These are phyloP conservation scores for Poeciliopsis turneri DNA, from an alignment of 2,797 vertebrate genomes.

Conservation along the genomic window DNA sequence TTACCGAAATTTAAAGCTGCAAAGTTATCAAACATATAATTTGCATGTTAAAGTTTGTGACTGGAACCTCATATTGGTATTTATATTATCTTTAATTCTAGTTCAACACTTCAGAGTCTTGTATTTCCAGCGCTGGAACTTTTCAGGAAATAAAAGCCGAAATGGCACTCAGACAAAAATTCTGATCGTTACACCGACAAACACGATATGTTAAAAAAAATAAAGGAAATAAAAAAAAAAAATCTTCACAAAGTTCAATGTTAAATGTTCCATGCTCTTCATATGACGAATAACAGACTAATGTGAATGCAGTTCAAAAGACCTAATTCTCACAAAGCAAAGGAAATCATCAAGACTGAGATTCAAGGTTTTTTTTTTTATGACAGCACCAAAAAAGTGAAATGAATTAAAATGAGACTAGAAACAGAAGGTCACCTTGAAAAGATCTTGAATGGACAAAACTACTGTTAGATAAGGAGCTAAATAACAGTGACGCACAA, in stretches of 20 bases:
- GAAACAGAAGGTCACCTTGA: constrained; percentile 11
- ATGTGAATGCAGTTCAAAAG: not conserved
- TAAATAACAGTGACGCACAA: constrained; percentile 53
- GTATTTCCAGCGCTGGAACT: not conserved
- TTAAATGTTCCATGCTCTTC: not conserved
- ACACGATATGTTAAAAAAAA: not conserved
- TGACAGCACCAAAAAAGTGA: not conserved
- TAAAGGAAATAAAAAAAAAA: not conserved
- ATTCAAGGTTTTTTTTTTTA: not conserved
- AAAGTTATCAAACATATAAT: not conserved
- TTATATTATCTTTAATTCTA: not conserved
- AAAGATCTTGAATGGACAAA: constrained; percentile 16
- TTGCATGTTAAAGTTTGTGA: not conserved
- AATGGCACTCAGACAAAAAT: not conserved
- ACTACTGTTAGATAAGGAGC: constrained; percentile 28
- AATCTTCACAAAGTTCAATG: not conserved
- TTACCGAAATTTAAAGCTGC: not conserved
- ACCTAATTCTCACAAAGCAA: not conserved
- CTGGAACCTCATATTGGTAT: not conserved
- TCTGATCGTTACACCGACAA: not conserved
- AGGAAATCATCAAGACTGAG: not conserved
- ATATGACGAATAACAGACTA: not conserved
- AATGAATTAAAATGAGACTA: not conserved
- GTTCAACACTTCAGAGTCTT: not conserved
- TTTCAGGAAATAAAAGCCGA: not conserved